These are phyloP conservation scores for Drosophila mercatorum DNA, from an alignment of 2,888 invertebrate species.

Conservation along the genomic window DNA sequence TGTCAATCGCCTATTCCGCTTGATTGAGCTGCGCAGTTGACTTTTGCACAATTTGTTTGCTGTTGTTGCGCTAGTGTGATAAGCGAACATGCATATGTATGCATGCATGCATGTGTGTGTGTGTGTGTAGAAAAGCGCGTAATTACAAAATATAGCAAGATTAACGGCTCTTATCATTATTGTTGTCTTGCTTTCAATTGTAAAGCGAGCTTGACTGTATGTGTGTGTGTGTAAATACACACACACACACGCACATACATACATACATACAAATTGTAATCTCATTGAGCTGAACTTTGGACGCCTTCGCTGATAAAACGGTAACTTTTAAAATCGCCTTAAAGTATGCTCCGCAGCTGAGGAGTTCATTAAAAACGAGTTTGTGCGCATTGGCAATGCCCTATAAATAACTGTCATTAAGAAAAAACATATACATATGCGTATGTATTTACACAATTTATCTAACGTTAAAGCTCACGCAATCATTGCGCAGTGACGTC, in stretches of 20 bases:
- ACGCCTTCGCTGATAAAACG: constrained; percentile 39
- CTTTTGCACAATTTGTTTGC: constrained; percentile 45
- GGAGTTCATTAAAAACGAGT: background rate
- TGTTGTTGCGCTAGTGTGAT: constrained; percentile 32
- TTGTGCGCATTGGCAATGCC: constrained; percentile 9
- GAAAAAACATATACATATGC: background rate
- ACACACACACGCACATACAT: constrained; percentile 13
- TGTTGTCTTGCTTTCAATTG: constrained; percentile 8
- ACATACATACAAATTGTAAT: constrained; percentile 35
- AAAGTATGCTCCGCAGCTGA: constrained; percentile 41
- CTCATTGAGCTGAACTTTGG: constrained; percentile 52
- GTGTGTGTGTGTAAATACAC: constrained; percentile 1
- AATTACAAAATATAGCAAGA: constrained; percentile 53
- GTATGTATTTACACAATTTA: background rate
- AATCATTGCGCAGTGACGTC: constrained; percentile 15
- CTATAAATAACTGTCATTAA: constrained; percentile 13
- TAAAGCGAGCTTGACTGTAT: constrained; percentile 21
- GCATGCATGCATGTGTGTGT: background rate
- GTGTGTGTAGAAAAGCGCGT: constrained; percentile 23
- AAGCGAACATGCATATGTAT: constrained; percentile 19
- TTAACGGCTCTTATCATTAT: constrained; percentile 40
- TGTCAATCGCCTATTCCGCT: constrained; percentile 3
- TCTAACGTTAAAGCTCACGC: constrained; percentile 5
- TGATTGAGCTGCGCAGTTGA: constrained; percentile 46
- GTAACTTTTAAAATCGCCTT: constrained; percentile 30